Conservation (phyloP, 2,113 vertebrate species). For the Rhynchomys soricoides region DNA sequence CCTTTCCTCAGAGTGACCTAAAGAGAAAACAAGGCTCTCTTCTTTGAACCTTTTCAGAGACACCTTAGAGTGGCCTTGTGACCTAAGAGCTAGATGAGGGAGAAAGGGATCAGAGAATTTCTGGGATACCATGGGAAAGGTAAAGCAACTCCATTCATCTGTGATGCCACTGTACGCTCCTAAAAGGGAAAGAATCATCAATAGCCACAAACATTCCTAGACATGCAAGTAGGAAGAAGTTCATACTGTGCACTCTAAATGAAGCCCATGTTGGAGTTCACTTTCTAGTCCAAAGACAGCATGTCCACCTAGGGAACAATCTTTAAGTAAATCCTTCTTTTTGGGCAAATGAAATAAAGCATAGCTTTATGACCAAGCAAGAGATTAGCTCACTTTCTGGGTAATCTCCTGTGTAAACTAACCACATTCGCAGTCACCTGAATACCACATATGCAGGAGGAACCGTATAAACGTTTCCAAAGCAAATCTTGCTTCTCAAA, state of each 20-base stretch:
- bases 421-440: not conserved
- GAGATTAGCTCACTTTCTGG: not conserved
- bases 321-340: not conserved
- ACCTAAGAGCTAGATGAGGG: not conserved
- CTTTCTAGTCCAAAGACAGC: not conserved
- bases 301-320: not conserved
- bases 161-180: not conserved
- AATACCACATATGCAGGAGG: not conserved
- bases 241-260: not conserved
- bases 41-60: constrained; percentile 14
- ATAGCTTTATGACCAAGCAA: constrained; percentile 6
- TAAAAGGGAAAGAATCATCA: not conserved
- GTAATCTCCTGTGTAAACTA: not conserved
- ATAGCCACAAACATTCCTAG: not conserved
- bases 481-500: constrained; percentile 30
- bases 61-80: not conserved
- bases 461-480: not conserved
- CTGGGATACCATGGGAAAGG: not conserved
- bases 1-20: not conserved
- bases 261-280: not conserved
- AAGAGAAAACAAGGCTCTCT: not conserved
- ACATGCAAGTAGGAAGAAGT: not conserved
- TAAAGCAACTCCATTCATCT: not conserved
- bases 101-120: not conserved
- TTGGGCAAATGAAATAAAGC: not conserved